Percentiles rank a stretch among this genome's conserved stretches.
Conservation (phyloP, 1,140 invertebrate genomes). For the Drosophila novamexicana region DNA sequence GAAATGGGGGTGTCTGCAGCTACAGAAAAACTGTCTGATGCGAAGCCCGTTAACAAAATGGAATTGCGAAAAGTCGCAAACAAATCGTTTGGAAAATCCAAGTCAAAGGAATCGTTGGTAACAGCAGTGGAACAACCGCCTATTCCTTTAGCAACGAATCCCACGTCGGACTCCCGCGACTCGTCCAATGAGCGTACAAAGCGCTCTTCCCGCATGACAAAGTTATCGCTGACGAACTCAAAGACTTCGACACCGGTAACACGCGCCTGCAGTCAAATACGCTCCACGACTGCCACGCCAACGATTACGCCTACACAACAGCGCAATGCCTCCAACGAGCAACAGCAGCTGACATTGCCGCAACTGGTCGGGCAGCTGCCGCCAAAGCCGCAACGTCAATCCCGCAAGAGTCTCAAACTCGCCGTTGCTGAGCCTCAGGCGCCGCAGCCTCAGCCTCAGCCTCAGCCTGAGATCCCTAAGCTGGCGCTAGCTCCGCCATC, state of each 20-base stretch:
- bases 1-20: not conserved
- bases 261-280: not conserved
- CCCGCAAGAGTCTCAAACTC: slow-evolving; percentile 7
- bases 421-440: not conserved
- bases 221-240: not conserved
- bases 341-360: not conserved
- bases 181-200: slow-evolving; percentile 22
- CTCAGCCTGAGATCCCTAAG: not conserved
- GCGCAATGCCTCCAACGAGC: not conserved
- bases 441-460: not conserved
- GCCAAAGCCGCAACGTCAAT: slow-evolving; percentile 21
- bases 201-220: not conserved
- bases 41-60: not conserved
- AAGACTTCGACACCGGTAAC: not conserved
- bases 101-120: not conserved
- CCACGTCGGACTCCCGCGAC: slow-evolving; percentile 1
- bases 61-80: not conserved
- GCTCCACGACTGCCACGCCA: not conserved
- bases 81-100: not conserved
- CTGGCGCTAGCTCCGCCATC: not conserved
- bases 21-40: not conserved
- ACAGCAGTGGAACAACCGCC: not conserved
- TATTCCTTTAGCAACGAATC: not conserved
- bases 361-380: not conserved
- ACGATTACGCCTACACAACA: not conserved